Conservation (phyloP, 1,140 invertebrate genomes). For the Panonychus citri region DNA sequence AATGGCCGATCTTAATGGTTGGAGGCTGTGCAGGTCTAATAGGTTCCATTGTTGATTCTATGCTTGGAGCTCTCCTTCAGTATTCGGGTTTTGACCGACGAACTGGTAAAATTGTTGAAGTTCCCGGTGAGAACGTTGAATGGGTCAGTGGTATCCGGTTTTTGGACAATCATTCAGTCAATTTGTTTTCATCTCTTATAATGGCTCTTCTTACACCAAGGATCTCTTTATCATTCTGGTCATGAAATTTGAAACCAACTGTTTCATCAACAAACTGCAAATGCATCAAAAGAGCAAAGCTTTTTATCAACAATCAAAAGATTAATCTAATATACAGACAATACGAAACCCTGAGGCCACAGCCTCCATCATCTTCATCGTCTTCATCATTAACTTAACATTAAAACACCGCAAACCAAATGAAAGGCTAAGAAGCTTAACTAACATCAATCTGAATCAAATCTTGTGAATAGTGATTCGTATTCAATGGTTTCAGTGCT, state of each 20-base stretch:
- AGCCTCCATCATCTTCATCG: no score
- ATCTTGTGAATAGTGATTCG: no score
- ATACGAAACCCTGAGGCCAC: no score
- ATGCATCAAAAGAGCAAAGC: no score
- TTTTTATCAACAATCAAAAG: no score
- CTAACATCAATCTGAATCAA: no score
- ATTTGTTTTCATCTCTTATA: slow-evolving; percentile 51
- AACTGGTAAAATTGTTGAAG: slow-evolving; percentile 36
- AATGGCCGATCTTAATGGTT: slow-evolving; percentile 44
- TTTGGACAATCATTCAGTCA: slow-evolving; percentile 71
- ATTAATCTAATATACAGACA: no score
- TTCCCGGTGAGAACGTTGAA: slow-evolving; percentile 40
- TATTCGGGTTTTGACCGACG: slow-evolving; percentile 41
- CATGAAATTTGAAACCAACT: background rate
- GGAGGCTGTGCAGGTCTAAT: slow-evolving; percentile 45
- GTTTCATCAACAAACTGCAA: no score
- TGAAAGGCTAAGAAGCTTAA: no score
- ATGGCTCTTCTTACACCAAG: slow-evolving; percentile 43
- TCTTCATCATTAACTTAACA: no score
- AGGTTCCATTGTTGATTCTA: slow-evolving; percentile 57
- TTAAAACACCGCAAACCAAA: no score
- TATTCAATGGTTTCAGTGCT: no score
- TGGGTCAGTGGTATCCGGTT: slow-evolving; percentile 50
- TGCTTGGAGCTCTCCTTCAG: slow-evolving; percentile 58
- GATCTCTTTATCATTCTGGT: background rate